These are phyloP conservation scores for Hydrotaea cyrtoneurina DNA, from an alignment of 2,888 invertebrate genomes.

Conservation along the genomic window DNA sequence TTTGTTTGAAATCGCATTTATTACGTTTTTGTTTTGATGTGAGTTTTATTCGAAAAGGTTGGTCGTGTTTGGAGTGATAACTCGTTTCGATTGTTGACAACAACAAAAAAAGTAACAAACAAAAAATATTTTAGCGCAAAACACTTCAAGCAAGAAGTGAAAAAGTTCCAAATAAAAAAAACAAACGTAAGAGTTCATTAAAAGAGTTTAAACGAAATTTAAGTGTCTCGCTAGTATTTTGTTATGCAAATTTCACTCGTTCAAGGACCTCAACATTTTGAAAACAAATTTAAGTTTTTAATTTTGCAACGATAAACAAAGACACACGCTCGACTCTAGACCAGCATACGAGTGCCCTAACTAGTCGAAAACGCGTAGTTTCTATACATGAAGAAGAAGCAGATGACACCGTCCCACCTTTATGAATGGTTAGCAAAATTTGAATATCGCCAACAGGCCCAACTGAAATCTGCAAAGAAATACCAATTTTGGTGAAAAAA, in stretches of 20 bases:
- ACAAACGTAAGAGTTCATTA: conserved; percentile 17
- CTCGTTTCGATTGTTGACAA: conserved; percentile 14
- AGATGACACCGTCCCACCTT: too few relatives aligned
- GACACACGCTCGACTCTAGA: too few relatives aligned
- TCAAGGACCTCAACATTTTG: background rate
- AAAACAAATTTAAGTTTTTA: background rate
- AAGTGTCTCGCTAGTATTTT: background rate
- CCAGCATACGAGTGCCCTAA: too few relatives aligned
- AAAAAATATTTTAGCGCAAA: conserved; percentile 6
- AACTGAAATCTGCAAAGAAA: background rate
- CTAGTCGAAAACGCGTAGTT: too few relatives aligned
- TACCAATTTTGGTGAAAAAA: background rate
- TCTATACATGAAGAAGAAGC: too few relatives aligned
- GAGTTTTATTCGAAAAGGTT: background rate
- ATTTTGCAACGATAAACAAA: background rate
- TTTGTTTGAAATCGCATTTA: background rate
- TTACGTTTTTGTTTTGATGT: background rate
- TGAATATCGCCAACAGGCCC: background rate
- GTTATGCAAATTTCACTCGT: background rate
- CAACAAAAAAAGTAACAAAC: too few relatives aligned
- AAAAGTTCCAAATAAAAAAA: background rate
- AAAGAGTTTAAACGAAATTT: too few relatives aligned
- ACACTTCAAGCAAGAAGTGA: background rate
- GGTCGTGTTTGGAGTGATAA: background rate
- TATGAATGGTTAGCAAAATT: background rate